phyloP scores from a whole-genome alignment of 2,113 vertebrate species.

The Prinia subflava region DNA sequence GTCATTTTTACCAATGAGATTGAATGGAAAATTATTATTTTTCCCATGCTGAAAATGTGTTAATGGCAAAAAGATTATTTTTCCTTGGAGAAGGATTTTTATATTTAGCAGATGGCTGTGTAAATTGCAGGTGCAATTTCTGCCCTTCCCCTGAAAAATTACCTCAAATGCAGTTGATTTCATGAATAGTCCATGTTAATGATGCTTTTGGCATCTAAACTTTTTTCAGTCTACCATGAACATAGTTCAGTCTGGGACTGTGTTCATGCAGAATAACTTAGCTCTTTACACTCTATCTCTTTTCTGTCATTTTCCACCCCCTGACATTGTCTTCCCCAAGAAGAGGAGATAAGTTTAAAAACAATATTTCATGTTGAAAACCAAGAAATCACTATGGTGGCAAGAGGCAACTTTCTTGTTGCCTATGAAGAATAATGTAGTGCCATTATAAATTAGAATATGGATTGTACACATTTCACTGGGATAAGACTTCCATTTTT shows the following conservation, averaged over 20 bases:
- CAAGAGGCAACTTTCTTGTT: not conserved
- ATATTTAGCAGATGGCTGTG: not conserved
- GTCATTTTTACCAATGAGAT: not conserved
- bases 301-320: not conserved
- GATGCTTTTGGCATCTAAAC: not conserved
- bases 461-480: not conserved
- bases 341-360: not conserved
- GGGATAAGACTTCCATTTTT: not conserved
- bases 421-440: not conserved
- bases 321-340: not conserved
- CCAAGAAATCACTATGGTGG: not conserved
- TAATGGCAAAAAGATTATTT: not conserved
- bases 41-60: not conserved
- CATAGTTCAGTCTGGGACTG: not conserved
- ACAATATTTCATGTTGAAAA: not conserved
- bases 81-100: not conserved
- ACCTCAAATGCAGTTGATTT: not conserved
- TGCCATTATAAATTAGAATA: not conserved
- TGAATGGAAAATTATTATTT: not conserved
- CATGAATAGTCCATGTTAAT: not conserved
- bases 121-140: not conserved
- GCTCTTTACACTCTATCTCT: not conserved
- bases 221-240: not conserved
- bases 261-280: rapidly evolving
- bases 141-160: not conserved